Evolutionary conservation across 2,888 invertebrate species (phyloP), one percentile per base, ranked within the genome.

Genomic region (Muscina levida): DNA sequence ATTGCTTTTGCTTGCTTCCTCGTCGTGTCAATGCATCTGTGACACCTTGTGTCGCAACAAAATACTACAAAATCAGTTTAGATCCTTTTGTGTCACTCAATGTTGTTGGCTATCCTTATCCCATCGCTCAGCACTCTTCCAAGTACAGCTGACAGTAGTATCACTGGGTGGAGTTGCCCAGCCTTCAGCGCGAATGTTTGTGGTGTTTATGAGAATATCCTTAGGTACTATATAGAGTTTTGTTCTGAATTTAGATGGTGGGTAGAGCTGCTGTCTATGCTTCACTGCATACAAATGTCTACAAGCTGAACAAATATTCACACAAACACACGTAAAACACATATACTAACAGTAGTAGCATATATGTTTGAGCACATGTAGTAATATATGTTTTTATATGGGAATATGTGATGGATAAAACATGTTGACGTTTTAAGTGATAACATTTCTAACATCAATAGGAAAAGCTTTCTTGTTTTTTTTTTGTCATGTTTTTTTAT

Each of bases 361-460:
- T 46, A 17, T 67, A 13, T 13, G 2, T 59, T 2, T 59, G 3
- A 31, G 0, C 46, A 22, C 22, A 4, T 46, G 19, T 37, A n/a
- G n/a, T n/a, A n/a, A 44, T 51, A 17, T 15, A 8, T 46, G 11
- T 56, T 17, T 67, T 46, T 48, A 8, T 66, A n/a, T n/a, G 5
- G 15, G 37, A 62, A 24, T 39, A 22, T 65, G 39, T 24, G 15
- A 13, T 31, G 57, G 22, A 59, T 65, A 68, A 59, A 72, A 51
- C 75, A 81, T 81, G 79, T 82, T 83, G 83, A 82, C 82, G 77
- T 82, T 84, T 83, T 78, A 75, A 83, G 81, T 83, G 82, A 83
- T 82, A 82, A 72, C 44, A 79, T 78, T 82, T 82, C 59, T 65
- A 46, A 48, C 48, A 59, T 75, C 62, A 68, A 75, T 51, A 44